phyloP scores from a whole-genome alignment of 2,888 invertebrate genomes.

The Ophioninae sp. region DNA sequence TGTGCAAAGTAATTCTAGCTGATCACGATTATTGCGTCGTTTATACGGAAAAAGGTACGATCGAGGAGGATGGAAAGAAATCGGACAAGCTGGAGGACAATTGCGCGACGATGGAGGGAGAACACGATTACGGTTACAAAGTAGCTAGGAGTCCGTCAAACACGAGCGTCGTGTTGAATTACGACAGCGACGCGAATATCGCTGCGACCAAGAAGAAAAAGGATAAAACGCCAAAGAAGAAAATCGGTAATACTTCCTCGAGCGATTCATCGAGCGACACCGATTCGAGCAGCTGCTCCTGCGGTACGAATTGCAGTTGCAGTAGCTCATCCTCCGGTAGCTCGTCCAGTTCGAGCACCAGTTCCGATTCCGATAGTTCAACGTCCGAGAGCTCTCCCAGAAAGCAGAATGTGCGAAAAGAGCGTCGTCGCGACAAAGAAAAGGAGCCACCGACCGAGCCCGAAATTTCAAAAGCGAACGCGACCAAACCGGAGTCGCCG shows the following conservation, averaged over 20 bases:
- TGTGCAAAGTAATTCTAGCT: constrained; percentile 78
- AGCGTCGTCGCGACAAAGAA: constrained; percentile 77
- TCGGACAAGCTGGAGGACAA: constrained; percentile 66
- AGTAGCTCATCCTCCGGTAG: constrained; percentile 88
- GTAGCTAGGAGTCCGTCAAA: constrained; percentile 58
- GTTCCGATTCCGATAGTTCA: constrained; percentile 84
- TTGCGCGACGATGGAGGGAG: constrained; percentile 76
- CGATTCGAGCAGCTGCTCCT: constrained; percentile 89
- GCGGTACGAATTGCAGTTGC: constrained; percentile 92
- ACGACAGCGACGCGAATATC: constrained; percentile 66
- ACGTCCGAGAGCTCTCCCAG: constrained; percentile 83
- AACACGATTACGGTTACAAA: constrained; percentile 61
- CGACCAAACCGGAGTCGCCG: constrained; percentile 69
- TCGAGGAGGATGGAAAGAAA: constrained; percentile 61
- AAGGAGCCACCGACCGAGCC: constrained; percentile 75
- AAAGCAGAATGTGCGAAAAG: constrained; percentile 75
- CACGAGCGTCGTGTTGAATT: constrained; percentile 44
- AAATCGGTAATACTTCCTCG: constrained; percentile 84
- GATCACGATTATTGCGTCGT: constrained; percentile 89
- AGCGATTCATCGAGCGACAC: constrained; percentile 90
- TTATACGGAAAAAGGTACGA: constrained; percentile 68
- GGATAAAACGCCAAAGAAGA: constrained; percentile 78
- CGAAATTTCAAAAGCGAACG: constrained; percentile 79
- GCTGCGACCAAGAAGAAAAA: constrained; percentile 68
- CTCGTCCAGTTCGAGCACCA: constrained; percentile 83